These are phyloP conservation scores for Euzetes globulus DNA, from an alignment of 2,888 invertebrate species.

Conservation along the genomic window DNA sequence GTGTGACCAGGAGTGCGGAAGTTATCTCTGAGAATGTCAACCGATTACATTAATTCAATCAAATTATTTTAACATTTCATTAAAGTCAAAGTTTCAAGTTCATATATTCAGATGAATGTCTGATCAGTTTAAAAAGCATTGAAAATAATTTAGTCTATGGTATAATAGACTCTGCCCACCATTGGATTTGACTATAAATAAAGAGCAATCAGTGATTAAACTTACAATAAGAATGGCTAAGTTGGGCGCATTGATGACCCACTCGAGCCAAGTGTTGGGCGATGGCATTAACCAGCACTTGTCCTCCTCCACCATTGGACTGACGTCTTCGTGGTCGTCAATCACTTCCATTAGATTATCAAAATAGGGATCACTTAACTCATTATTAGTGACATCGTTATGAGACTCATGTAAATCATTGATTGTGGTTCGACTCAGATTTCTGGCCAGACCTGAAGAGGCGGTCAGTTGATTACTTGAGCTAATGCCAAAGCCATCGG, in stretches of 20 bases:
- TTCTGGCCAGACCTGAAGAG: neutral
- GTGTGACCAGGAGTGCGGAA: too few relatives aligned
- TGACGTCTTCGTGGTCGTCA: conserved; percentile 29
- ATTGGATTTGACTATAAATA: too few relatives aligned
- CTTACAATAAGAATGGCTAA: conserved; percentile 41
- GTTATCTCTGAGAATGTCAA: too few relatives aligned
- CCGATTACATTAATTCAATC: too few relatives aligned
- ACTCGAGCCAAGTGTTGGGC: conserved; percentile 38
- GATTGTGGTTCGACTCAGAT: neutral
- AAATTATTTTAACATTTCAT: too few relatives aligned
- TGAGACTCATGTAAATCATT: neutral
- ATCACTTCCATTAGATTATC: conserved; percentile 7
- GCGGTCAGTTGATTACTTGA: neutral
- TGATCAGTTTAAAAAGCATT: too few relatives aligned
- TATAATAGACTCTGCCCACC: too few relatives aligned
- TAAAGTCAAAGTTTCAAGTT: too few relatives aligned
- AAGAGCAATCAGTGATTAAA: neutral
- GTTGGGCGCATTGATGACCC: conserved; percentile 42
- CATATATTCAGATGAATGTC: too few relatives aligned
- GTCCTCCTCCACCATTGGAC: conserved; percentile 27
- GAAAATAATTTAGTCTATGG: too few relatives aligned
- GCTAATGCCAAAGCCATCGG: neutral
- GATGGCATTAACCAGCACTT: conserved; percentile 37
- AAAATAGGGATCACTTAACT: neutral
- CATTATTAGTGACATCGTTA: neutral